Conservation (phyloP, 2,888 invertebrate species). For the Philereme vetulata region DNA sequence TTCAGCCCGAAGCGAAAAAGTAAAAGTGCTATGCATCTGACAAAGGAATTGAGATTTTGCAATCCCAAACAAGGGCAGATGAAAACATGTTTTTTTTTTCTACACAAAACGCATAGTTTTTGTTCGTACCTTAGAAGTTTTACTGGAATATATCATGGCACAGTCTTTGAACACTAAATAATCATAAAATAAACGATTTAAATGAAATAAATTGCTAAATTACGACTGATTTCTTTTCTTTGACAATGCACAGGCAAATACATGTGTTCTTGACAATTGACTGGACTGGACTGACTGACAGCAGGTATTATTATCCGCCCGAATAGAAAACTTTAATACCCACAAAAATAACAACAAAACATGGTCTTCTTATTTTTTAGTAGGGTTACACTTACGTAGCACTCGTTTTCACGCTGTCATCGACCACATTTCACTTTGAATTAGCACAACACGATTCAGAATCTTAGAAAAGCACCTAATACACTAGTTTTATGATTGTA, state of each 20-base stretch:
- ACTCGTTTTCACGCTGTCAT: constrained; percentile 78
- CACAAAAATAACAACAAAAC: constrained; percentile 41
- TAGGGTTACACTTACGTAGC: constrained; percentile 75
- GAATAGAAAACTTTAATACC: constrained; percentile 28
- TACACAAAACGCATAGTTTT: constrained; percentile 42
- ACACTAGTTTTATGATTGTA: constrained; percentile 43
- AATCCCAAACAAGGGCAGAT: constrained; percentile 75
- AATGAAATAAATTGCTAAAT: constrained; percentile 62
- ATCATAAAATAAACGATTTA: constrained; percentile 63
- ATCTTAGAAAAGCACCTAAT: constrained; percentile 51
- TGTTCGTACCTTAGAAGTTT: constrained; percentile 55
- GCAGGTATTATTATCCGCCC: constrained; percentile 55
- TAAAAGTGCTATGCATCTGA: constrained; percentile 74
- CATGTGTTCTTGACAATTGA: constrained; percentile 50
- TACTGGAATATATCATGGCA: constrained; percentile 62
- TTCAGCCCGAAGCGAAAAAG: constrained; percentile 54
- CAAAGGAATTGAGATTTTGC: constrained; percentile 79
- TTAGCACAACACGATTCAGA: constrained; percentile 60
- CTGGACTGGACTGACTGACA: constrained; percentile 42
- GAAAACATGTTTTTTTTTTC: constrained; percentile 70
- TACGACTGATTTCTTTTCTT: constrained; percentile 66
- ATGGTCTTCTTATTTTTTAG: constrained; percentile 45
- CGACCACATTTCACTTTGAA: constrained; percentile 76
- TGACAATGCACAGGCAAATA: constrained; percentile 49
- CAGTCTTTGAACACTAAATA: constrained; percentile 58